Percentiles rank a stretch among this genome's conserved stretches.
Evolutionary conservation across 2,113 vertebrate species (phyloP).

Genomic region (Lynx canadensis): DNA sequence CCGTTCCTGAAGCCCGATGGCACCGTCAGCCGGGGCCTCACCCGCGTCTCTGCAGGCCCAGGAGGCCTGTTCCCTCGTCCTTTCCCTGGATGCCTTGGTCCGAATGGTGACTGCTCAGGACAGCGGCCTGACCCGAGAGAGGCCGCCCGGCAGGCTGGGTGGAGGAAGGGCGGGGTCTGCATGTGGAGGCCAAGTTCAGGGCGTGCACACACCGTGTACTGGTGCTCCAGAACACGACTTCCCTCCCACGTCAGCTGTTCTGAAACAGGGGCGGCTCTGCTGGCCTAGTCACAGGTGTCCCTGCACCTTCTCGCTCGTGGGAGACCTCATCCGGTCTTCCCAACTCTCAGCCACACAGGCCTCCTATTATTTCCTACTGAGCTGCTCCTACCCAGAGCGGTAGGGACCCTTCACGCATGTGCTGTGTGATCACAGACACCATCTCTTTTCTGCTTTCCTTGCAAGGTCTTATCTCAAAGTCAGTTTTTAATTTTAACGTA

Average conservation of each 20-base stretch:
- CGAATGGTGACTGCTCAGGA: background rate
- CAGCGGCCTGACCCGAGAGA: too few relatives aligned
- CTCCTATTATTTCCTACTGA: background rate
- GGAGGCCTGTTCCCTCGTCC: background rate
- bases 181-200: background rate
- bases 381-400: background rate
- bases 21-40: background rate
- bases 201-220: rapidly evolving
- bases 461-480: background rate
- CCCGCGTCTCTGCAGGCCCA: background rate
- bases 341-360: background rate
- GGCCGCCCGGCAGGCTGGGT: background rate
- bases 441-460: background rate
- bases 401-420: rapidly evolving
- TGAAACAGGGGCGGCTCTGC: background rate
- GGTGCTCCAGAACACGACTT: background rate
- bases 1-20: background rate
- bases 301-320: background rate
- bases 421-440: background rate
- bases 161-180: background rate
- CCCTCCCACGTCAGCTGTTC: background rate
- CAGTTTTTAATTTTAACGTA: background rate
- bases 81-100: background rate
- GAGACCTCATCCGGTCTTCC: background rate
- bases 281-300: background rate